Conservation (phyloP, 1,140 invertebrate genomes). For the Agrilus planipennis region DNA sequence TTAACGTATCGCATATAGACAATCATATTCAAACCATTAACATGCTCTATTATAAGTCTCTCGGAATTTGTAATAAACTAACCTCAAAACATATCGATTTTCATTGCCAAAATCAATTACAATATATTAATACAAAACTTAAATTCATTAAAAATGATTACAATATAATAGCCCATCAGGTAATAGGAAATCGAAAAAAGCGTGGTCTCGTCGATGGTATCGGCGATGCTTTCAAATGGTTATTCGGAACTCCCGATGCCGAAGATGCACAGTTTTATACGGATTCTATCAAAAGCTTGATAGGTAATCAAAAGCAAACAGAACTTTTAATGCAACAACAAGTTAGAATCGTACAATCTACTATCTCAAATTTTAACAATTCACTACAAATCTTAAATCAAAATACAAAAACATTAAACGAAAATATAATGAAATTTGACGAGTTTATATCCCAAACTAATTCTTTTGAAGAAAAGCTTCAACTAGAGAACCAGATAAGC, state of each 20-base stretch:
- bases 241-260: slow-evolving; percentile 26
- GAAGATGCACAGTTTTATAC: slow-evolving; percentile 23
- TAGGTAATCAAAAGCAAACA: slow-evolving; percentile 12
- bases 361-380: slow-evolving; percentile 14
- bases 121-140: slow-evolving; percentile 9
- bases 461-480: slow-evolving; percentile 8
- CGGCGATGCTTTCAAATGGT: slow-evolving; percentile 25
- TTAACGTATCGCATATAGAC: slow-evolving; percentile 10
- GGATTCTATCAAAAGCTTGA: slow-evolving; percentile 16
- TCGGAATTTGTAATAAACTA: not conserved
- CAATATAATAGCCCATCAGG: slow-evolving; percentile 1
- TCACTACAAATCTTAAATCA: slow-evolving; percentile 6
- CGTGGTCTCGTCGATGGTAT: slow-evolving; percentile 26
- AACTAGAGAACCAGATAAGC: slow-evolving; percentile 1
- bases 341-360: slow-evolving; percentile 13
- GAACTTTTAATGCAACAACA: slow-evolving; percentile 15
- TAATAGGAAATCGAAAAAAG: slow-evolving; percentile 24
- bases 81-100: not conserved
- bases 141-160: slow-evolving; percentile 6
- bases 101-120: slow-evolving; percentile 7
- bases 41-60: not conserved
- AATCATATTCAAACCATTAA: slow-evolving; percentile 3
- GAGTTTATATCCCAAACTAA: slow-evolving; percentile 4
- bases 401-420: slow-evolving; percentile 2
- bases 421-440: slow-evolving; percentile 6